These are phyloP conservation scores for Oscheius onirici DNA, from an alignment of 2,888 invertebrate genomes.

Conservation along the genomic window DNA sequence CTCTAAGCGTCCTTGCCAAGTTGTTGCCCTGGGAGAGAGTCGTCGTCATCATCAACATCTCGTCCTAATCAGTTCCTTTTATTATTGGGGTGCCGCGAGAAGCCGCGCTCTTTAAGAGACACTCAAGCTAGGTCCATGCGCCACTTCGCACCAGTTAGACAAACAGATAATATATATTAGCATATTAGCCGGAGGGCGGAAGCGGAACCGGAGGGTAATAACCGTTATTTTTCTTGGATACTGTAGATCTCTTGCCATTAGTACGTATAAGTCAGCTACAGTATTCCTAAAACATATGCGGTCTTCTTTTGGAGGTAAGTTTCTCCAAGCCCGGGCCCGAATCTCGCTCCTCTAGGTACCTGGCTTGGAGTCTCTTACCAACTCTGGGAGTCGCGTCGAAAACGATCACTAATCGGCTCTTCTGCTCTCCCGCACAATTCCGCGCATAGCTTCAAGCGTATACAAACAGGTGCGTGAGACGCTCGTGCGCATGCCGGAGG, in stretches of 20 bases:
- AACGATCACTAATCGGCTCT: not conserved
- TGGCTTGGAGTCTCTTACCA: not conserved
- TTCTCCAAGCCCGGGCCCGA: conserved; percentile 2
- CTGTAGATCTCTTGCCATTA: conserved; percentile 3
- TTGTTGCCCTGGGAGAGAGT: not conserved
- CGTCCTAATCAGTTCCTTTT: not conserved
- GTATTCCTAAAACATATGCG: not conserved
- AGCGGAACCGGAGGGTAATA: not conserved
- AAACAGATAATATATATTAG: conserved; percentile 28
- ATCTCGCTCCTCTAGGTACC: not conserved
- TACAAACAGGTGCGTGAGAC: conserved; percentile 30
- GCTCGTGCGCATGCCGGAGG: not conserved
- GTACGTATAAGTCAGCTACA: not conserved
- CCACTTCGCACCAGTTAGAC: conserved; percentile 27
- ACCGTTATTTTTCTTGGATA: not conserved
- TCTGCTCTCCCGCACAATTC: conserved; percentile 8
- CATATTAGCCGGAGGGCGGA: conserved; percentile 3
- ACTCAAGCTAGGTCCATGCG: conserved; percentile 22
- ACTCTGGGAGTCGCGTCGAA: not conserved
- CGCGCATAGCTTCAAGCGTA: conserved; percentile 31
- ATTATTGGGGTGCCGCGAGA: not conserved
- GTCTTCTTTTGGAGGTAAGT: not conserved
- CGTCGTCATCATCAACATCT: not conserved
- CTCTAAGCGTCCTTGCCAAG: not conserved
- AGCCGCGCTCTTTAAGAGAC: not conserved